Base-by-base conservation (phyloP, 2,797 vertebrate genomes). In the Darevskia mixta region DNA sequence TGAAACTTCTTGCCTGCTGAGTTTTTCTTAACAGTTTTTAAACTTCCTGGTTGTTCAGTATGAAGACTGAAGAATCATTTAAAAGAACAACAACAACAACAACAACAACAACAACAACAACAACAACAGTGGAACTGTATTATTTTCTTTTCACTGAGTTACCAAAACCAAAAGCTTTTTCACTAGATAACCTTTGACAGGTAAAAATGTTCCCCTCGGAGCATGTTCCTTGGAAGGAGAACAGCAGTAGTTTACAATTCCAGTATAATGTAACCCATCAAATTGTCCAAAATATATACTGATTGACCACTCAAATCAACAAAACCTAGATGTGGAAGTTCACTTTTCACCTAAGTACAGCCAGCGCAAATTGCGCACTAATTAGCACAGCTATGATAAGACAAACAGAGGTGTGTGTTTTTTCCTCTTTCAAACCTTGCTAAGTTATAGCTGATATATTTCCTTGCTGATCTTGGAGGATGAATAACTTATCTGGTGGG, bases 161-260 rank as follows among this genome's bases (percentile, higher is more conserved):
- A 41, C 41, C 32, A 77, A 88, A 78, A 58, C n/a, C 8, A 35
- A 83, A 66, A 29, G 27, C 27, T 58, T 61, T n/a, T 83, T 67
- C 64, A 32, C n/a, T 38, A 29, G n/a, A 49, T 69, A 82, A 78
- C 11, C 69, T 45, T 87, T 82, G 45, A 78, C 73, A 83, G 41
- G 18, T 41, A 29, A 58, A 55, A 79, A 29, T 69, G 27, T 61
- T 79, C 29, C 25, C 27, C 66, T 85, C 67, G 3, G 23, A 84
- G 32, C 38, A 11, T 69, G 58, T 35, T 81, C 43, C 73, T 4
- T 82, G 67, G 55, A 66, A 49, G 87, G 29, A 81, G 11, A 88
- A 67, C 41, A 23, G 43, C 61, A 79, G 20, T 77, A 41, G 35
- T 77, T 86, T 77, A 43, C 23, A 67, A 25, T 45, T n/a, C 64